Conservation (phyloP, 2,113 vertebrate genomes). For the Mustelus asterias region DNA sequence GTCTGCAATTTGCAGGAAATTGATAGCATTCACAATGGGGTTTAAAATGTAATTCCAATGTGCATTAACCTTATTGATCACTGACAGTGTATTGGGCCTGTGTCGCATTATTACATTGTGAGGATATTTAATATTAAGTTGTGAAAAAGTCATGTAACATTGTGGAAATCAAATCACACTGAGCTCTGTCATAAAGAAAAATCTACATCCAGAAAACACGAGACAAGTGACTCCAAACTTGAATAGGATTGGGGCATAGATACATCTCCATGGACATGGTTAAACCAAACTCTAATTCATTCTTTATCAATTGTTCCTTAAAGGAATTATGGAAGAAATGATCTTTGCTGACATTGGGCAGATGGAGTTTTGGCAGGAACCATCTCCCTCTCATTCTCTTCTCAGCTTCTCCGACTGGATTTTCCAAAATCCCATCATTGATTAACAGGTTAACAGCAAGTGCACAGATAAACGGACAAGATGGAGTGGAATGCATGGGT, state of each 20-base stretch:
- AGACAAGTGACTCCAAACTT: neutral
- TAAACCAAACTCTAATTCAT: neutral
- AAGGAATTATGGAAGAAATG: neutral
- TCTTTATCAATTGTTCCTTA: neutral
- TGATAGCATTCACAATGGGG: neutral
- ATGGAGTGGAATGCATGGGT: no score
- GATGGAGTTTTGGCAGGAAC: no score
- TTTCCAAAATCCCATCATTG: neutral
- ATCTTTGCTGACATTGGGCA: neutral
- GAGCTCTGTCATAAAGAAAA: neutral
- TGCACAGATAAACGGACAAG: neutral
- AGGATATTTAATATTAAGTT: neutral
- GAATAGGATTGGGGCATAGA: neutral
- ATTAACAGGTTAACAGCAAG: neutral
- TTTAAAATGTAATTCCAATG: neutral
- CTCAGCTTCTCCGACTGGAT: neutral
- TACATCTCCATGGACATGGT: neutral
- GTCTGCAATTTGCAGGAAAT: neutral
- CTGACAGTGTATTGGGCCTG: no score
- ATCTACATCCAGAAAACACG: neutral
- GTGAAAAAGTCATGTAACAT: neutral
- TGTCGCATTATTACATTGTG: no score
- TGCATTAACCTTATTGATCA: no score
- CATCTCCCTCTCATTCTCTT: neutral
- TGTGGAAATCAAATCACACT: no score